Percentiles rank a stretch among this genome's conserved stretches.
Evolutionary conservation across 92 coral and sea anemone species (phyloP).

Genomic region (Siderastrea radians): DNA sequence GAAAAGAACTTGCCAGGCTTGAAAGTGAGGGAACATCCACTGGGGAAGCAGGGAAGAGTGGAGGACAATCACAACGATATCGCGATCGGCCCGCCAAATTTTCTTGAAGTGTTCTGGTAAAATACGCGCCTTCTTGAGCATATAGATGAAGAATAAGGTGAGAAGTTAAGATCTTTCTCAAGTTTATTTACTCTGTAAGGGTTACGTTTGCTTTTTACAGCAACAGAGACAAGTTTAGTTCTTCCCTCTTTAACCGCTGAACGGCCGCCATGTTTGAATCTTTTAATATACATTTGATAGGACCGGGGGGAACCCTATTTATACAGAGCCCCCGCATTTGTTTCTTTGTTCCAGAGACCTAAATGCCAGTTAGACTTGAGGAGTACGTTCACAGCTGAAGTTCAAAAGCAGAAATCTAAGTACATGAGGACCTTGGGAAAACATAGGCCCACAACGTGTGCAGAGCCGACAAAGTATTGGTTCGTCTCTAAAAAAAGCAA

Average conservation of each 20-base stretch:
- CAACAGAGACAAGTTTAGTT: conserved; percentile 2
- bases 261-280: conserved; percentile 14
- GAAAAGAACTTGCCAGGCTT: background rate
- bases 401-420: too few species aligned
- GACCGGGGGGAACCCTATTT: background rate
- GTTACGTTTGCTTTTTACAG: background rate
- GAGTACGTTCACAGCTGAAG: too few species aligned
- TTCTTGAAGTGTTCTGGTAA: background rate
- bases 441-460: too few species aligned
- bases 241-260: background rate
- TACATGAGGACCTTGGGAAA: too few species aligned
- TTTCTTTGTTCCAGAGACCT: too few species aligned
- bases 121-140: conserved; percentile 3
- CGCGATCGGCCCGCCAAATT: conserved; percentile 5
- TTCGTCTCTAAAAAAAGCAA: too few species aligned
- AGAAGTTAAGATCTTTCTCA: background rate
- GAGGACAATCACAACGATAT: conserved; percentile 3
- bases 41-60: background rate
- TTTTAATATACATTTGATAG: background rate
- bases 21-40: background rate
- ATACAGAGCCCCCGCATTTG: too few species aligned
- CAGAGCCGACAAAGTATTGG: too few species aligned
- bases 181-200: conserved; percentile 2
- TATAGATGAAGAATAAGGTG: background rate
- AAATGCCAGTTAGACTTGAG: too few species aligned